Evolutionary conservation across 2,113 vertebrate genomes (phyloP).

Genomic region (Paratilapia polleni): DNA sequence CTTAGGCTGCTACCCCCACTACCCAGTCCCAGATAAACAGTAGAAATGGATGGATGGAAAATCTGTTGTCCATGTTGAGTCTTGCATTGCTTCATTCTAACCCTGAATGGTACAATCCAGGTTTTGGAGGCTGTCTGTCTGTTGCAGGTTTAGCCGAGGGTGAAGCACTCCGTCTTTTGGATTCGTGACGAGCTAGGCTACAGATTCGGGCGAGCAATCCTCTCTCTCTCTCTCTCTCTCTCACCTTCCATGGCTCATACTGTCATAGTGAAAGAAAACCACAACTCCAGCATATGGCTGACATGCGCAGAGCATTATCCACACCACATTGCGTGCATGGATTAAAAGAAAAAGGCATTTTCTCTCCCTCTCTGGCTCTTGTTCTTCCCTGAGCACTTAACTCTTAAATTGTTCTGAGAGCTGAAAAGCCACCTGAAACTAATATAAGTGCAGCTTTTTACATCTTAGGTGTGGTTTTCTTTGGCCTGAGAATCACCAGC

Average conservation of each 20-base stretch:
- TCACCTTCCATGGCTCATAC: not conserved
- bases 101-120: not conserved
- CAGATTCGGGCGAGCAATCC: slow-evolving; percentile 11
- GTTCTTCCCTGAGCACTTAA: not conserved
- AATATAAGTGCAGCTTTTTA: not conserved
- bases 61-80: not conserved
- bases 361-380: not conserved
- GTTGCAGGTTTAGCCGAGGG: not conserved
- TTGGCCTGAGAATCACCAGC: not conserved
- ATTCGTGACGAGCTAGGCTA: not conserved
- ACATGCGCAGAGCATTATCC: not conserved
- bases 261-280: not conserved
- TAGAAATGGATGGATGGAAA: not conserved
- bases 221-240: too few relatives aligned
- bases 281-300: not conserved
- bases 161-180: not conserved
- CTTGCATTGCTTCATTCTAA: not conserved
- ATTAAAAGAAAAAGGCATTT: slow-evolving; percentile 2
- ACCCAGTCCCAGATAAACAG: not conserved
- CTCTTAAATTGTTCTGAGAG: not conserved
- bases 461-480: not conserved
- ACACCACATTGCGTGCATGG: slow-evolving; percentile 6
- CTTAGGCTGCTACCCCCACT: too few relatives aligned
- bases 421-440: not conserved
- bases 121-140: not conserved